A percentile compares a stretch with the other conserved stretches of the same genome.
Conservation (phyloP, 1,140 invertebrate genomes). For the Nymphalis io region DNA sequence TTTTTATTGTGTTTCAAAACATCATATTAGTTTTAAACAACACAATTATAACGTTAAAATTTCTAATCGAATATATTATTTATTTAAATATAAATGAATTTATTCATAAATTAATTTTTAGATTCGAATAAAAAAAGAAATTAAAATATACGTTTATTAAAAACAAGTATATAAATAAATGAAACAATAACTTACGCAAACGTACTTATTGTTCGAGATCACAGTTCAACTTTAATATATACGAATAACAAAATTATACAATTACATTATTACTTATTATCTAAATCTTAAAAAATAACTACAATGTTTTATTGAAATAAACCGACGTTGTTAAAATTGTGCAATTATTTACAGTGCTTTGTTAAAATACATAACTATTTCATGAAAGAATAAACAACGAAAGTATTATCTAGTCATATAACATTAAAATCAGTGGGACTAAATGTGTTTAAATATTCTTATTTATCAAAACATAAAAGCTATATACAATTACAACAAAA, state of each 20-base stretch:
- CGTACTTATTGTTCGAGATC: slow-evolving; percentile 59
- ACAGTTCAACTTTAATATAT: slow-evolving; percentile 40
- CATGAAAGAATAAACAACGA: background rate
- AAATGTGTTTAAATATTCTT: background rate
- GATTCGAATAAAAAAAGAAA: slow-evolving; percentile 6
- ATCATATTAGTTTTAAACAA: too few species aligned
- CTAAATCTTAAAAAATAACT: background rate
- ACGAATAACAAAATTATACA: slow-evolving; percentile 11
- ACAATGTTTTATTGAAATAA: too few species aligned
- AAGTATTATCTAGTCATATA: background rate
- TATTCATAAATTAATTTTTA: background rate
- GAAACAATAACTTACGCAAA: slow-evolving; percentile 52
- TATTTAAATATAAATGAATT: too few species aligned
- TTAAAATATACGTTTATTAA: slow-evolving; percentile 9
- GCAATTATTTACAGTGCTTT: slow-evolving; percentile 5
- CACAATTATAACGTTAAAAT: too few species aligned
- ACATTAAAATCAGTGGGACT: background rate
- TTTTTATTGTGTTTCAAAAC: background rate
- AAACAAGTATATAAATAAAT: slow-evolving; percentile 40
- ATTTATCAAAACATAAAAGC: too few species aligned
- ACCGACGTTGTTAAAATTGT: background rate
- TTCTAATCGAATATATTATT: too few species aligned
- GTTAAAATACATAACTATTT: slow-evolving; percentile 3
- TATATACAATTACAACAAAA: too few species aligned
- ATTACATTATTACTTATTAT: slow-evolving; percentile 8